Percentiles rank a stretch among this genome's conserved stretches.
Conservation (phyloP, 2,113 vertebrate species). For the Caretta caretta region DNA sequence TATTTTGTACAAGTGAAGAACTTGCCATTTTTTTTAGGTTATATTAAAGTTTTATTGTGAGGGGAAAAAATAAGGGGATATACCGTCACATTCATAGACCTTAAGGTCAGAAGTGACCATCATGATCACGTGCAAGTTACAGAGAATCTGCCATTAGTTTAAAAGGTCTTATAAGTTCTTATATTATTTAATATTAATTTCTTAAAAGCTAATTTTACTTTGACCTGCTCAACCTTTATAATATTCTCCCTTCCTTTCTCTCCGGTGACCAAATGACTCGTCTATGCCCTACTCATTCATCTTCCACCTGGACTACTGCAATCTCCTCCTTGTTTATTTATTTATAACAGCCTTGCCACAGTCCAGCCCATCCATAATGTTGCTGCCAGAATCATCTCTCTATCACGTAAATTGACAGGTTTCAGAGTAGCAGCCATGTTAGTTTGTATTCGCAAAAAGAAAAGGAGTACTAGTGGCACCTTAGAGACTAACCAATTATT, state of each 20-base stretch:
- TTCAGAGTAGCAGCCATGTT: no score
- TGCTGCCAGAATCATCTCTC: not conserved
- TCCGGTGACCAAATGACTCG: not conserved
- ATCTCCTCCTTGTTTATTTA: not conserved
- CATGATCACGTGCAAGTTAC: not conserved
- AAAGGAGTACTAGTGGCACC: no score
- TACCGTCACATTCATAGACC: not conserved
- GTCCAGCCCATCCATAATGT: not conserved
- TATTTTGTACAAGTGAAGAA: not conserved
- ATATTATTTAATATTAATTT: not conserved
- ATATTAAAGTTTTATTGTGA: not conserved
- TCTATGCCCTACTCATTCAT: not conserved
- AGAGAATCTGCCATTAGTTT: not conserved
- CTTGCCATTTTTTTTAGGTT: not conserved
- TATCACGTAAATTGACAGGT: not conserved
- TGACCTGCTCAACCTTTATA: not conserved
- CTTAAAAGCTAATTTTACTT: not conserved
- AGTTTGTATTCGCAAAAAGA: no score
- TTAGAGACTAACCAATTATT: no score
- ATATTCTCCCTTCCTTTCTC: not conserved
- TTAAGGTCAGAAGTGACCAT: not conserved
- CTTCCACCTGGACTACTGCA: not conserved
- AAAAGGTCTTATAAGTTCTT: not conserved
- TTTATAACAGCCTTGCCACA: rapidly evolving
- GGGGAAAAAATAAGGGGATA: not conserved